A percentile compares a stretch with the other conserved stretches of the same genome.
Conservation (phyloP, 2,113 vertebrate genomes). For the Pomatostomus ruficeps region DNA sequence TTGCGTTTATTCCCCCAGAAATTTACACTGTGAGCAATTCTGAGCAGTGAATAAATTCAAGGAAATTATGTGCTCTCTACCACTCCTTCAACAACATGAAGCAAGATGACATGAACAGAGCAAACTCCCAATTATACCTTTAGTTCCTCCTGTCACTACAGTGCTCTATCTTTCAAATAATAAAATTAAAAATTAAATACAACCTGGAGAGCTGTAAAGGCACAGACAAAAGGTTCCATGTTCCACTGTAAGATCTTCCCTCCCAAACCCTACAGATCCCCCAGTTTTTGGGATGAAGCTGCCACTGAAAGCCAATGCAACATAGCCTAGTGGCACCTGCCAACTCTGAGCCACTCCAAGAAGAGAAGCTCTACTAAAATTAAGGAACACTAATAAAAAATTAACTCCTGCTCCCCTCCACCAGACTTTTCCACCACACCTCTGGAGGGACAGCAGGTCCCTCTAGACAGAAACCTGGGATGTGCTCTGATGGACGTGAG, state of each 20-base stretch:
- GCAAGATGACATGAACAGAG: not conserved
- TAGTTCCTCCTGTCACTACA: not conserved
- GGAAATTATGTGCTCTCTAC: not conserved
- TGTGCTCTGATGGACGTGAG: accelerated
- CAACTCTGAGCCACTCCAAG: not conserved
- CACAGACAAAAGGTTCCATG: not conserved
- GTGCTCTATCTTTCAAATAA: not conserved
- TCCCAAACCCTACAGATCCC: not conserved
- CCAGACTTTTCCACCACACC: not conserved
- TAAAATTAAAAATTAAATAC: not conserved
- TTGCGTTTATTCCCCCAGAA: not conserved
- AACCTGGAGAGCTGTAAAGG: not conserved
- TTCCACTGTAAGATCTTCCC: not conserved
- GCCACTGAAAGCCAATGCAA: not conserved
- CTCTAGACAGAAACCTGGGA: not conserved
- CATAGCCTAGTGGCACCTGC: not conserved
- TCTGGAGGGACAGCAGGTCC: too few relatives aligned
- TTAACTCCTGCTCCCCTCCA: not conserved
- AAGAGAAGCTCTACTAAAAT: not conserved
- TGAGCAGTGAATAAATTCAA: not conserved
- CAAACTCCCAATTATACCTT: not conserved
- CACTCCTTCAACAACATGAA: not conserved
- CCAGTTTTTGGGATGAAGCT: not conserved
- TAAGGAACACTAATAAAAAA: not conserved
- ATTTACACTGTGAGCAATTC: not conserved